Evolutionary conservation across 2,888 invertebrate genomes (phyloP).

Genomic region (Desoria tigrina): DNA sequence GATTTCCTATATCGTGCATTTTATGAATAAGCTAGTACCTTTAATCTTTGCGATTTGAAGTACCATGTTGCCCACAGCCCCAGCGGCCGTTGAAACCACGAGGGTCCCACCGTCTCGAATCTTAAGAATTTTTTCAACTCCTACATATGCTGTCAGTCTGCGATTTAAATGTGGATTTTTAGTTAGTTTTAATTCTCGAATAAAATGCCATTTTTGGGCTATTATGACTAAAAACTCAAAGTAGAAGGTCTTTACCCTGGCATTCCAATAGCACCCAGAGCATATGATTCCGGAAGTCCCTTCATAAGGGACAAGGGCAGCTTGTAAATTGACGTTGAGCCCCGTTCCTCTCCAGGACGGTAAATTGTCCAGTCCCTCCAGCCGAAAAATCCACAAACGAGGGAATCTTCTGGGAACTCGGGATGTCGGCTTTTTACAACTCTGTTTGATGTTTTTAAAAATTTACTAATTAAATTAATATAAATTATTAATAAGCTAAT

Average conservation of each 20-base stretch:
- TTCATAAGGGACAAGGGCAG: conserved; percentile 62
- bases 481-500: too few relatives aligned
- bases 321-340: not conserved
- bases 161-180: too few relatives aligned
- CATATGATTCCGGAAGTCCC: conserved; percentile 65
- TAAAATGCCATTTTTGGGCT: too few relatives aligned
- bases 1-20: too few relatives aligned
- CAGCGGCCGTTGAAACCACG: conserved; percentile 73
- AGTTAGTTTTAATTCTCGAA: too few relatives aligned
- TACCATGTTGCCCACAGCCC: conserved; percentile 55
- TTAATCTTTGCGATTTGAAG: conserved; percentile 76
- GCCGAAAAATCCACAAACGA: conserved; percentile 67
- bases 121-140: conserved; percentile 69
- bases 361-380: conserved; percentile 68
- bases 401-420: conserved; percentile 66
- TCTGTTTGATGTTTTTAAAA: conserved; percentile 58
- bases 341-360: conserved; percentile 54
- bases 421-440: conserved; percentile 68
- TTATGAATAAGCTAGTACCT: too few relatives aligned
- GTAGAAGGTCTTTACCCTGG: too few relatives aligned
- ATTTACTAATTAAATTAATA: too few relatives aligned
- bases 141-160: conserved; percentile 69
- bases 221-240: too few relatives aligned
- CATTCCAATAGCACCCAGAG: conserved; percentile 53
- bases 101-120: conserved; percentile 73